Evolutionary conservation across 2,888 invertebrate species (phyloP), one percentile per base, ranked within the genome.

Genomic region (Hypena proboscidalis): DNA sequence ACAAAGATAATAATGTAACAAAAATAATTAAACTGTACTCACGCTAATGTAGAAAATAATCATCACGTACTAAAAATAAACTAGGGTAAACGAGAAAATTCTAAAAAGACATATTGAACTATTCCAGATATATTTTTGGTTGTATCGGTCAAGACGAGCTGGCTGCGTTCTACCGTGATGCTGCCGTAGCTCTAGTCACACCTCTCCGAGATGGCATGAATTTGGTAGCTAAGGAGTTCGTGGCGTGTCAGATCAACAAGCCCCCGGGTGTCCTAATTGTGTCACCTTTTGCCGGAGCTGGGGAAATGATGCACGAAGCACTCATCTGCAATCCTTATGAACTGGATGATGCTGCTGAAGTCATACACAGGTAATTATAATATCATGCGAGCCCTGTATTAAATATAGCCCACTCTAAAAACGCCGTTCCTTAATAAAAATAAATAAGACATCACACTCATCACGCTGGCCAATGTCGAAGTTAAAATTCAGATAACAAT

Each of bases 221-320:
- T 83, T 92, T 97, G 37, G 97, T 97, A 0, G 97, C 97, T 4
- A 97, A 97, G 77, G 97, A 97, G 80, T 97, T 97, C 74, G 97
- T 97, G 0, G 97, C 97, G 1, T 97, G 97, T 71, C 97, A 97
- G 83, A 97, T 97, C 20, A 97, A 97, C 68, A 93, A 93, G 13
- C 94, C 95, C 0, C 97, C 95, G 0, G 97, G 97, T 1, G 97
- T 97, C 0, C 84, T 97, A 21, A 95, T 97, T 33, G 94, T 97
- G 4, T 97, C 97, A 0, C 97, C 97, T 0, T 97, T 97, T 75
- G 97, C 97, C 41, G 97, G 97, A 0, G 97, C 97, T 3, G 97
- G 97, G 0, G 97, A 97, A 81, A 97, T 96, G 92, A 97, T 97
- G 97, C 97, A 97, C 83, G 97, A 97, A 77, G 97, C 97, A 1